Evolutionary conservation across 1,140 invertebrate genomes (phyloP).

Genomic region (Cydia splendana): DNA sequence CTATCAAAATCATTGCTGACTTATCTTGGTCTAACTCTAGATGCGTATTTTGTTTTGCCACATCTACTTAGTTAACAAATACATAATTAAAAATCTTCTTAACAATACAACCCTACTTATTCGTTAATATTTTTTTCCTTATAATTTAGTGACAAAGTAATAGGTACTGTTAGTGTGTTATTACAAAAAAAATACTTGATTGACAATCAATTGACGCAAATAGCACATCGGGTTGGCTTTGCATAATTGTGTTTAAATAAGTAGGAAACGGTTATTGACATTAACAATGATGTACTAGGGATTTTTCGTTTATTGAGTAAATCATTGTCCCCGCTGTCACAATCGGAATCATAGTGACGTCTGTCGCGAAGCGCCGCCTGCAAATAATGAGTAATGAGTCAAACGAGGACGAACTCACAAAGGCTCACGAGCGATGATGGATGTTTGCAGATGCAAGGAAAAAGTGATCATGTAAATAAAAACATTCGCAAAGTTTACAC

Average conservation of each 20-base stretch:
- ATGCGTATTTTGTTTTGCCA: too few relatives aligned
- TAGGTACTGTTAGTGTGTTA: not conserved
- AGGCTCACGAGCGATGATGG: constrained; percentile 65
- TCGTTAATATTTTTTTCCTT: not conserved
- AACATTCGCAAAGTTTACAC: constrained; percentile 50
- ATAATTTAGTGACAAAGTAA: not conserved
- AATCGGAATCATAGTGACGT: constrained; percentile 11
- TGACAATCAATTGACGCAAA: constrained; percentile 23
- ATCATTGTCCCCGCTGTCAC: not conserved
- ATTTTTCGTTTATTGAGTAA: not conserved
- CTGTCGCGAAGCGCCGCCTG: constrained; percentile 38
- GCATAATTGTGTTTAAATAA: constrained; percentile 25
- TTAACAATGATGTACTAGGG: not conserved
- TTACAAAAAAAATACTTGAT: constrained; percentile 5
- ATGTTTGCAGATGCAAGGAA: constrained; percentile 64
- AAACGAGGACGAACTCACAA: constrained; percentile 64
- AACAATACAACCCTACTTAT: not conserved
- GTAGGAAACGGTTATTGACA: constrained; percentile 20
- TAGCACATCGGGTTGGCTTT: constrained; percentile 18
- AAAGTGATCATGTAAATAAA: constrained; percentile 62
- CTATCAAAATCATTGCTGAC: too few relatives aligned
- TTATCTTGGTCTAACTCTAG: too few relatives aligned
- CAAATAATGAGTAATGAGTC: constrained; percentile 52
- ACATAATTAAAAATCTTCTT: too few relatives aligned
- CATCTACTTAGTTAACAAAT: too few relatives aligned